Conservation (phyloP, 1,140 invertebrate genomes). For the Diorhabda sublineata region DNA sequence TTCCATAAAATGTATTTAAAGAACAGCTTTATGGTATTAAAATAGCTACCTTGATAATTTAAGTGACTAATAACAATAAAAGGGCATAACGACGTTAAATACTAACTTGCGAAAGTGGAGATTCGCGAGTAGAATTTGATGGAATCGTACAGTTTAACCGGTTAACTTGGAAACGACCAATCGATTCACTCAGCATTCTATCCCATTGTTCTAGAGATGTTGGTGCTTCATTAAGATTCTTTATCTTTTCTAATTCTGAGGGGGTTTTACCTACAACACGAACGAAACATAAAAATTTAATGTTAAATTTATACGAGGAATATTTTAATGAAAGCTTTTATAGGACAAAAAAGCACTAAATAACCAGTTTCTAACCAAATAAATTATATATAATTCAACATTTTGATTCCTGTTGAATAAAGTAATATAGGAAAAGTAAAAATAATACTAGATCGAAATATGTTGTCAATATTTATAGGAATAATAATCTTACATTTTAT, state of each 20-base stretch:
- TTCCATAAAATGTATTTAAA: too few relatives aligned
- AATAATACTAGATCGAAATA: background rate
- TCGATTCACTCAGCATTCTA: slow-evolving; percentile 49
- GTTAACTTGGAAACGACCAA: slow-evolving; percentile 40
- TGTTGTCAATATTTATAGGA: background rate
- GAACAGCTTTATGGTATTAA: too few relatives aligned
- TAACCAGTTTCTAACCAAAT: background rate
- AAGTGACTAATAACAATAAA: too few relatives aligned
- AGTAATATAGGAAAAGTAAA: background rate
- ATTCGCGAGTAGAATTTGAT: background rate
- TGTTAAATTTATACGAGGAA: too few relatives aligned
- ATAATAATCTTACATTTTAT: slow-evolving; percentile 22
- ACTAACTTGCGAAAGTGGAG: background rate
- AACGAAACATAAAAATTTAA: too few relatives aligned
- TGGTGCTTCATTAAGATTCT: slow-evolving; percentile 35
- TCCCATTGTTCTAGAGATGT: slow-evolving; percentile 50
- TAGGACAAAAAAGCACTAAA: too few relatives aligned
- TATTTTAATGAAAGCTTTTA: too few relatives aligned
- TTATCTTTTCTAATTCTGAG: slow-evolving; percentile 22
- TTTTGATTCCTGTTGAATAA: background rate
- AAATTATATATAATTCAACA: background rate
- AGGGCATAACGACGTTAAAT: too few relatives aligned
- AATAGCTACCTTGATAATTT: too few relatives aligned
- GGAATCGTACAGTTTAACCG: background rate
- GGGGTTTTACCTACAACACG: background rate